Evolutionary conservation across 2,797 vertebrate species (phyloP), one percentile per base, ranked within the genome.

Genomic region (Naso thynnoides): DNA sequence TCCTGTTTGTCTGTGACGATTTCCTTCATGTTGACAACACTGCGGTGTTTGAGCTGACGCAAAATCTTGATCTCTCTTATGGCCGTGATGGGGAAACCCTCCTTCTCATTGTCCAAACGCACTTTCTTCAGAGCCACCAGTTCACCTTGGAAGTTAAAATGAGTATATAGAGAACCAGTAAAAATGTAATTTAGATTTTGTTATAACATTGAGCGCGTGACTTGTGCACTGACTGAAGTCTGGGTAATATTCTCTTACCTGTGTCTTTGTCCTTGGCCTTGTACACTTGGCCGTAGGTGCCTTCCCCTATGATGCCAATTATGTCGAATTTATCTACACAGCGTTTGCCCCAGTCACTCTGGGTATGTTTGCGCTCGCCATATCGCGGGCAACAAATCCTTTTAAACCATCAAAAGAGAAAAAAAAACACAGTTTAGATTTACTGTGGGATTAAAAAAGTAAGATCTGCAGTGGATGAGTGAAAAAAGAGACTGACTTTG

Each of bases 21-120:
- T 90, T 99, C 98, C 94, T 99, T 99, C 98, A 99, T 99, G 94
- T 99, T 99, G 84, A 99, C 98, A 8, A 99, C 98, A 8, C 98
- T 99, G 85, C 94, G 94, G 80, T 99, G 98, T 88, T 99, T 99
- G 80, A 99, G 95, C 87, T 99, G 98, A 74, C 98, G 93, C 27
- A 99, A 91, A 82, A 99, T 99, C 90, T 99, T 99, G 89, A 99
- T 99, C 91, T 99, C 98, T n/a, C 98, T 93, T 81, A 99, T 99
- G 87, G 98, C 98, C 0, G 98, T 99, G 91, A 99, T 99, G 83
- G 98, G 98, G 82, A 99, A 99, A 3, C 98, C 98, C 72, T 99
- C 98, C 83, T 99, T 99, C 81, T 99, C 98, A 50, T 99, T 99
- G 95, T 99, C 98, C 86, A 99, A 90, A 14, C 98, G 94, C 80